phyloP scores from a whole-genome alignment of 2,113 vertebrate genomes.

The Xenopus borealis region DNA sequence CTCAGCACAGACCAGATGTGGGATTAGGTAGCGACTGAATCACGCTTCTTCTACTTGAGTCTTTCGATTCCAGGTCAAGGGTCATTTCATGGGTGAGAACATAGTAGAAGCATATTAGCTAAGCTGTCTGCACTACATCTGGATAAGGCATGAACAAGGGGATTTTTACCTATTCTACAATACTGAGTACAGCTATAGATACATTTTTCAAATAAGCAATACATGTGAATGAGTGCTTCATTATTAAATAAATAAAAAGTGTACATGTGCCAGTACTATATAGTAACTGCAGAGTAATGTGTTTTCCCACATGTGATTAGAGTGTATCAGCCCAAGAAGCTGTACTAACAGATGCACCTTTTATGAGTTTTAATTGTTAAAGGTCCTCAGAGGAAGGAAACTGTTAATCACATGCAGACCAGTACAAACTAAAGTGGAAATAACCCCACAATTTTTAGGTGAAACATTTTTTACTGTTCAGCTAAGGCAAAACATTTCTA shows the following conservation, averaged over 20 bases:
- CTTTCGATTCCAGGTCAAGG: constrained; percentile 30
- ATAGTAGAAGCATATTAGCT: constrained; percentile 19
- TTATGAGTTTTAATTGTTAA: constrained; percentile 11
- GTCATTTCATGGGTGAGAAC: constrained; percentile 41
- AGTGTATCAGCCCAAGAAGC: not conserved
- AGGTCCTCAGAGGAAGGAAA: constrained; percentile 12
- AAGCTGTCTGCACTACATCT: constrained; percentile 11
- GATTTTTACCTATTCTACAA: not conserved
- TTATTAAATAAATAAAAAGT: no score
- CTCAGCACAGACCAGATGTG: constrained; percentile 2
- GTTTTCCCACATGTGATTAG: not conserved
- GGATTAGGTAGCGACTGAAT: constrained; percentile 13
- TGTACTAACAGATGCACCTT: not conserved
- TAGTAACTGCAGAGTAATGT: not conserved
- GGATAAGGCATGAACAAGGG: constrained; percentile 8
- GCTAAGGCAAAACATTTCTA: no score
- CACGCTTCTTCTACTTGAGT: constrained; percentile 15
- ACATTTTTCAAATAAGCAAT: no score
- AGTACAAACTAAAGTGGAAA: not conserved
- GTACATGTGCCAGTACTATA: no score
- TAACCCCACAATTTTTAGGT: not conserved
- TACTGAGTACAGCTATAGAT: not conserved
- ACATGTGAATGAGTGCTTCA: no score
- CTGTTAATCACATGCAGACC: constrained; percentile 8
- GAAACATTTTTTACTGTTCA: no score